These are phyloP conservation scores for Sebastes alutus DNA, from an alignment of 2,797 vertebrate species.

Conservation along the genomic window DNA sequence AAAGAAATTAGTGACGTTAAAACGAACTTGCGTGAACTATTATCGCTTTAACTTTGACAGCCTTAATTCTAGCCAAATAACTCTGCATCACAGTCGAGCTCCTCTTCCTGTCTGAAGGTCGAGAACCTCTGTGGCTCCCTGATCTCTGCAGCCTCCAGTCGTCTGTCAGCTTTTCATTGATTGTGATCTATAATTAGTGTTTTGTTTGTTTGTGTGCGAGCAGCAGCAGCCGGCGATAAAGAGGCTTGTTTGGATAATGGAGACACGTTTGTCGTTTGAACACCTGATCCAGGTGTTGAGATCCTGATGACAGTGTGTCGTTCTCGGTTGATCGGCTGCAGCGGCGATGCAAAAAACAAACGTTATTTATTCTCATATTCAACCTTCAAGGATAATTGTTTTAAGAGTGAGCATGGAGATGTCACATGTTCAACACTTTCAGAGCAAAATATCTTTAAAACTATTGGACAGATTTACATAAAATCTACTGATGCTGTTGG, in stretches of 20 bases:
- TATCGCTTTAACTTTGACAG: no score
- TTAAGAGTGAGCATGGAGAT: neutral
- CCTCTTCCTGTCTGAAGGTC: slow-evolving; percentile 8
- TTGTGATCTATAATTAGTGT: slow-evolving; percentile 46
- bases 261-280: neutral
- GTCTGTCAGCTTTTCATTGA: slow-evolving; percentile 30
- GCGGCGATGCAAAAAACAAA: neutral
- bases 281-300: neutral
- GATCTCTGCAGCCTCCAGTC: neutral
- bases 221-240: neutral
- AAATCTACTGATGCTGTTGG: neutral
- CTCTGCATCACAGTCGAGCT: neutral
- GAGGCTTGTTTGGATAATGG: slow-evolving; percentile 30
- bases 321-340: neutral
- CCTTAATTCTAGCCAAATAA: neutral
- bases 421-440: neutral
- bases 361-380: neutral
- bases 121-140: neutral
- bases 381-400: no score
- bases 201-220: slow-evolving; percentile 14
- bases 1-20: no score
- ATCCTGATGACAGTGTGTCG: neutral
- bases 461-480: neutral
- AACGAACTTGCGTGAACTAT: no score
- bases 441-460: neutral